Base-by-base conservation (phyloP, 2,113 vertebrate species). In the Phalacrocorax brasilianus region DNA sequence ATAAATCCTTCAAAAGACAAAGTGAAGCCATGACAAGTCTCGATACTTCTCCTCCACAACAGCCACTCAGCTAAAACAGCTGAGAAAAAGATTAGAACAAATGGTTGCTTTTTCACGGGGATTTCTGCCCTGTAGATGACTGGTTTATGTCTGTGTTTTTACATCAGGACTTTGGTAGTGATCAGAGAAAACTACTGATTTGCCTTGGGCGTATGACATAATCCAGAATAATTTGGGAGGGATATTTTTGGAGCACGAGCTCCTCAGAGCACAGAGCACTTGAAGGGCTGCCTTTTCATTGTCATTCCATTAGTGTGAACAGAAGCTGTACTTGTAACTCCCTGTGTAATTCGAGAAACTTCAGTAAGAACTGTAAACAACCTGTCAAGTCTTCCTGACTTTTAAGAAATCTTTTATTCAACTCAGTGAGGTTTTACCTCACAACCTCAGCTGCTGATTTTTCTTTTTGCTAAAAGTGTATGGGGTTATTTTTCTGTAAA, bases 141-240 rank as follows among this genome's bases (percentile, higher is more conserved):
- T 89, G 61, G 5, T 86, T 94, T 62, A 62, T 88, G 53, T 59
- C 44, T 86, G 1, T 61, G 52, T 32, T 96, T 94, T 92, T 86
- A 80, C 61, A 82, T 88, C 45, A 93, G 15, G 53, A 70, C 53
- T 92, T 91, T 38, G 45, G 32, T 93, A 90, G 38, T 24, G 74
- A 96, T 97, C 86, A 96, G 44, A 96, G 56, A 86, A 94, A 96
- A 56, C 23, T 50, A 32, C 56, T 0, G 0, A 73, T 81, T 96
- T 93, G 91, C 96, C 94, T 91, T 93, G 61, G 84, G 92, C 68
- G 28, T 66, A n/a, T 49, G 58, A 56, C 33, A 95, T 45, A 84
- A 93, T 85, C 77, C 61, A 68, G 91, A 95, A 92, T 75, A 87
- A 91, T 94, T 93, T 96, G 71, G 42, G 40, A 93, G 52, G 49